These are phyloP conservation scores for Dromaius novaehollandiae DNA, from an alignment of 2,113 vertebrate genomes.

Conservation along the genomic window DNA sequence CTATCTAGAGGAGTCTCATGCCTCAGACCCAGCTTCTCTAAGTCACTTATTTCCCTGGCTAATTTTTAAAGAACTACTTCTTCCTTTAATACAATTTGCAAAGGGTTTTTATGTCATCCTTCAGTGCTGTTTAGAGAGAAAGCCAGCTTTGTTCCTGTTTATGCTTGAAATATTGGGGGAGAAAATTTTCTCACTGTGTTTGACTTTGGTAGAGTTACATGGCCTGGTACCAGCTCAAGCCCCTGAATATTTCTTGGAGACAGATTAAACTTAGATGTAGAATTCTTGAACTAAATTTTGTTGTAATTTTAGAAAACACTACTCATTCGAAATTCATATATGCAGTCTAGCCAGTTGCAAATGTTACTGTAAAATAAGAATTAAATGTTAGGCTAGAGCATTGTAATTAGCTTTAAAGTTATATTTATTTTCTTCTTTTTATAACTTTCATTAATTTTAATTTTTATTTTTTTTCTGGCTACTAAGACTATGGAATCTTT, in stretches of 20 bases:
- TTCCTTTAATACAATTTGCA: background rate
- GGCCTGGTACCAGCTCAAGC: background rate
- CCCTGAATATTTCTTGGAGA: constrained; percentile 5
- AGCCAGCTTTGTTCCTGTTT: background rate
- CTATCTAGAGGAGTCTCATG: background rate
- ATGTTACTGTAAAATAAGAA: background rate
- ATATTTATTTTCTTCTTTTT: background rate
- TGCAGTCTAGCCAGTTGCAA: background rate
- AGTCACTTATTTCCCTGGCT: constrained; percentile 1
- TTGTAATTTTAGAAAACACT: background rate
- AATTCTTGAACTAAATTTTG: constrained; percentile 13
- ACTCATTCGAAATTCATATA: background rate
- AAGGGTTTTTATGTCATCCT: background rate
- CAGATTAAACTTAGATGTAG: background rate
- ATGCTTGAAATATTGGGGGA: background rate
- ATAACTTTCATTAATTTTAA: background rate
- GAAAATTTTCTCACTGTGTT: constrained; percentile 1
- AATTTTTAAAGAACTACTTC: constrained; percentile 4
- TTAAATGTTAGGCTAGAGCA: background rate
- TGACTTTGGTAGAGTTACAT: constrained; percentile 8
- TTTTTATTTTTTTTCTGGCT: background rate
- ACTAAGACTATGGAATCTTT: background rate
- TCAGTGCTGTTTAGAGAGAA: background rate
- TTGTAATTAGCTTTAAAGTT: background rate
- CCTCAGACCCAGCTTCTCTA: background rate